These are phyloP conservation scores for Penaeus indicus DNA, from an alignment of 1,140 invertebrate genomes.

Conservation along the genomic window DNA sequence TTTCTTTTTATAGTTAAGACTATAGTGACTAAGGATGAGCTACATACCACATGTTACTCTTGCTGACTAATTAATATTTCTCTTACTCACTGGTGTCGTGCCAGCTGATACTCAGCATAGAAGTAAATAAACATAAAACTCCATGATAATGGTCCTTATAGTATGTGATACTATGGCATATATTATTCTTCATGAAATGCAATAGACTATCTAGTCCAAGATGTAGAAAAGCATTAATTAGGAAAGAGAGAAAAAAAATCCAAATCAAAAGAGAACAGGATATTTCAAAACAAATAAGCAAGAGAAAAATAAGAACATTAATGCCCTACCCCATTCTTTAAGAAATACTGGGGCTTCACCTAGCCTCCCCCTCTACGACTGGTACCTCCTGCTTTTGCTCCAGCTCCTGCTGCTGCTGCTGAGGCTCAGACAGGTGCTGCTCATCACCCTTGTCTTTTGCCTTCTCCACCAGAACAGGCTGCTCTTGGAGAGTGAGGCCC, in stretches of 20 bases:
- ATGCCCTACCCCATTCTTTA: too few species aligned
- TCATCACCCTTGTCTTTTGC: constrained; percentile 59
- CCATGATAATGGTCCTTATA: too few species aligned
- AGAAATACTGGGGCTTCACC: constrained; percentile 5
- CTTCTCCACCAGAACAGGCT: constrained; percentile 47
- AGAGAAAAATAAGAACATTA: too few species aligned
- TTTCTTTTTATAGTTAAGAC: constrained; percentile 1
- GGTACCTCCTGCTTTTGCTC: neutral
- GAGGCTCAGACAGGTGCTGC: neutral
- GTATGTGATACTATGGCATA: too few species aligned
- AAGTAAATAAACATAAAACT: too few species aligned
- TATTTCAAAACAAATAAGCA: too few species aligned
- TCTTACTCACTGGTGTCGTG: constrained; percentile 18
- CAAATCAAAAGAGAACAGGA: too few species aligned
- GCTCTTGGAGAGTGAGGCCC: constrained; percentile 57
- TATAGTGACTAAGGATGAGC: constrained; percentile 17
- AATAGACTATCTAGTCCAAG: too few species aligned
- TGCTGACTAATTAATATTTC: constrained; percentile 9
- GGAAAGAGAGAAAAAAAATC: too few species aligned
- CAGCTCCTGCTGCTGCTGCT: too few species aligned
- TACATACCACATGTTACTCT: neutral
- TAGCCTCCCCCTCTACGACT: constrained; percentile 28
- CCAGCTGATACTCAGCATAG: constrained; percentile 3
- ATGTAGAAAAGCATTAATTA: too few species aligned
- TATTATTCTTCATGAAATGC: too few species aligned